Base-by-base conservation (phyloP, 2,797 vertebrate genomes). In the Erethizon dorsatum region DNA sequence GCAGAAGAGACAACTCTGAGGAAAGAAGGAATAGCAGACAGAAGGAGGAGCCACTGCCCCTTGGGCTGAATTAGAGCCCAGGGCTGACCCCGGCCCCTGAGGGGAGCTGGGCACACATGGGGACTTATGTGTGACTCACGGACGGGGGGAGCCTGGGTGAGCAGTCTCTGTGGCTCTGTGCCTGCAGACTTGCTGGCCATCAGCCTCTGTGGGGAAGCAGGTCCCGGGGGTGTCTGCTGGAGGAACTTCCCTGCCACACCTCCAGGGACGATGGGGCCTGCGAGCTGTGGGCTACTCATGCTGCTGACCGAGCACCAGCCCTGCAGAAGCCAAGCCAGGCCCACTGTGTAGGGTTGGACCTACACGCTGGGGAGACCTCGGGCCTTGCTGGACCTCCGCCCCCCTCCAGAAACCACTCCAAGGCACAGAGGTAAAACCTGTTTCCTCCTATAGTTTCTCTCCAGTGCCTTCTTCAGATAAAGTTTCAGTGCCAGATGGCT, bases 51-150 rank as follows among this genome's bases (percentile, higher is more conserved):
- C 63, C 50, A 3, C 6, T 41, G 69, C 41, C 33, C 8, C 2
- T 5, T 45, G 5, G 33, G 33, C n/a, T 33, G 65, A 33, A 85
- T 18, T 14, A 22, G 45, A 50, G 33, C 3, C 3, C 12, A n/a
- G 73, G 4, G 5, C 8, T 33, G 31, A 50, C 17, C 4, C 31
- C 52, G 2, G 50, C 47, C 31, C 20, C 18, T 22, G 50, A 31
- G 1, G 77, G 28, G 31, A 79, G 17, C 14, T 20, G 22, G 2
- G 15, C 10, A 5, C 17, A 54, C 28, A 3, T 18, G 31, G 31
- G 67, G 28, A 5, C 8, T 3, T 0, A 0, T 0, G 0, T 75
- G 47, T 15, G 37, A 59, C 10, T 69, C 59, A 59, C 22, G 20
- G 61, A 14, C 2, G 12, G 63, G 17, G 20, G 20, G 45, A n/a